A percentile compares a stretch with the other conserved stretches of the same genome.
Evolutionary conservation across 2,797 vertebrate species (phyloP).

Genomic region (Phataginus tetradactyla): DNA sequence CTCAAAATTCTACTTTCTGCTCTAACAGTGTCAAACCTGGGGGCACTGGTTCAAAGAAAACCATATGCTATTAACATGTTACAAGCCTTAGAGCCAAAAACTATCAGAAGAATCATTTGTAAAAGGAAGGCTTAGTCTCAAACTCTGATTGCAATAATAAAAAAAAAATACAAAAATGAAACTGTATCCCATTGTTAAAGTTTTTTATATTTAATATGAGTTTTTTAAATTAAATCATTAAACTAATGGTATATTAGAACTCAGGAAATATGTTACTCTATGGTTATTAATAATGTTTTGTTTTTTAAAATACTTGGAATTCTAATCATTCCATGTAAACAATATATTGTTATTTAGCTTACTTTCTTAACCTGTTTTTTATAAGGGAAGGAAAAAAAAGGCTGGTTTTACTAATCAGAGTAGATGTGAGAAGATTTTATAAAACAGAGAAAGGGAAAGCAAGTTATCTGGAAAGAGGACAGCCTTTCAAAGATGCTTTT

Average conservation of each 20-base stretch:
- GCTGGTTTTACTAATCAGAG: slow-evolving; percentile 12
- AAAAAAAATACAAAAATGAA: slow-evolving; percentile 20
- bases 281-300: slow-evolving; percentile 1
- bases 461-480: neutral
- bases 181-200: neutral
- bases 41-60: neutral
- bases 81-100: neutral
- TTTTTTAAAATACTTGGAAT: slow-evolving; percentile 20
- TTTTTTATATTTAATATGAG: neutral
- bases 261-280: neutral
- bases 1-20: neutral
- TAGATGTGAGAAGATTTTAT: slow-evolving; percentile 33
- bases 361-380: slow-evolving; percentile 29
- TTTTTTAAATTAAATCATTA: neutral
- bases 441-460: neutral
- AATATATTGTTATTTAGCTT: neutral
- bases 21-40: neutral
- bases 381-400: neutral
- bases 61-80: neutral
- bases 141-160: slow-evolving; percentile 32
- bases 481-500: slow-evolving; percentile 63
- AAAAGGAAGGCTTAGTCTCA: neutral
- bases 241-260: slow-evolving; percentile 26
- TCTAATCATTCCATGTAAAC: neutral
- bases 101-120: neutral